Evolutionary conservation across 2,888 invertebrate genomes (phyloP), one percentile per base, ranked within the genome.

Genomic region (Formica aserva): DNA sequence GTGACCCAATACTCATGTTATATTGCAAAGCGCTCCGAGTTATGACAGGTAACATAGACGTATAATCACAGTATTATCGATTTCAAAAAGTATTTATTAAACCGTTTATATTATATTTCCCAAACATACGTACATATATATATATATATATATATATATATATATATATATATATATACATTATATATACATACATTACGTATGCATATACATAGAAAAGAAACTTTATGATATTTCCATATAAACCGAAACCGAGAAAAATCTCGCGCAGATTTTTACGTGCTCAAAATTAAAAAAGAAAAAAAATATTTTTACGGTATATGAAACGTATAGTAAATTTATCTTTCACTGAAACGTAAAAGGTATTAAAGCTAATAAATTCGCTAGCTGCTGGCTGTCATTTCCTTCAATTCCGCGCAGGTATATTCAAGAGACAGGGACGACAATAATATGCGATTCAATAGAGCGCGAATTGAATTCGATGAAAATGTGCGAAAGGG

Each of bases 291-390:
- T 71, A 45, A 66, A 74, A 45, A 38, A 52, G 66, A 74, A 45
- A 29, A 29, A 52, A 22, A 60, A 76, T 55, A 62, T 81, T 74
- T 76, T 76, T 32, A 52, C 35, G 77, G 62, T 72, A 62, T 69
- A 60, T 81, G 72, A 57, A 48, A 18, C 52, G 67, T 60, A 75
- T 71, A 69, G 75, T 48, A 71, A 86, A 86, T 86, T 86, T 86
- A 87, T 82, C 89, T 86, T 86, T 86, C 88, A 86, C 88, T 84
- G 84, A 82, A 84, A 80, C 87, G 85, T 84, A 88, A 89, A 88
- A 88, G 89, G 89, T 91, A 91, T 91, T 90, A 91, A 71, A 85
- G 87, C 85, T 90, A 91, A 91, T 89, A 91, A 91, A 91, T 91
- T 90, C 88, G 76, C 80, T 82, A 66, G 48, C 18, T 77, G 77